phyloP scores from a whole-genome alignment of 2,113 vertebrate genomes.

The Arizona elegans region DNA sequence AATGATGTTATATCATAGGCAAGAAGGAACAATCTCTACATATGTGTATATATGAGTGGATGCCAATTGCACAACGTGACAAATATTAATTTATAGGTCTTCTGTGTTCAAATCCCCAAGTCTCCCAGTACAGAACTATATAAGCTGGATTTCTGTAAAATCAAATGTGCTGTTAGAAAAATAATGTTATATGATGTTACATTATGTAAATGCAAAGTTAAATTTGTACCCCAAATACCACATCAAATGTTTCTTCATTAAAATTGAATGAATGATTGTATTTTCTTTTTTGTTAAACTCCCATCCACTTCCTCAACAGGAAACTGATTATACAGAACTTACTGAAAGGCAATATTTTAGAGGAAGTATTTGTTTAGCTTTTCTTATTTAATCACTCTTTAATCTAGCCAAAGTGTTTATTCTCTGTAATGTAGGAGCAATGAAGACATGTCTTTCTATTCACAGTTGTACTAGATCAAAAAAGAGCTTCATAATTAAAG shows the following conservation, averaged over 20 bases:
- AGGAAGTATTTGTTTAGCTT: constrained; percentile 53
- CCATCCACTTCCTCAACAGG: constrained; percentile 33
- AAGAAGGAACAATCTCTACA: neutral
- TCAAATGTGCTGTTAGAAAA: neutral
- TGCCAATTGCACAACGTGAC: neutral
- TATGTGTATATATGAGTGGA: neutral
- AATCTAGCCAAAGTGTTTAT: constrained; percentile 52
- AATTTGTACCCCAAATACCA: neutral
- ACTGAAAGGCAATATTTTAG: constrained; percentile 28
- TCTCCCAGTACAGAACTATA: neutral
- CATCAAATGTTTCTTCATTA: neutral
- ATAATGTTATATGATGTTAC: constrained; percentile 9
- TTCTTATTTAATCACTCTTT: constrained; percentile 42
- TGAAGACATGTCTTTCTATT: constrained; percentile 25
- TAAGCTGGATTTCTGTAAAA: constrained; percentile 4
- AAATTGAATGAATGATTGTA: constrained; percentile 13
- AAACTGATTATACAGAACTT: constrained; percentile 16
- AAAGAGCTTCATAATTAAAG: constrained; percentile 48
- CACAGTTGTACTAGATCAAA: constrained; percentile 37
- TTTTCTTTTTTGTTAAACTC: neutral
- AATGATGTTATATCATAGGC: neutral
- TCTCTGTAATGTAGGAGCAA: constrained; percentile 40
- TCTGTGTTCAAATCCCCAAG: neutral
- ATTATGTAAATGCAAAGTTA: neutral
- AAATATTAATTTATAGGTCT: neutral